A percentile compares a stretch with the other conserved stretches of the same genome.
These are phyloP conservation scores for Acarapis woodi DNA, from an alignment of 1,140 invertebrate genomes.

Conservation along the genomic window DNA sequence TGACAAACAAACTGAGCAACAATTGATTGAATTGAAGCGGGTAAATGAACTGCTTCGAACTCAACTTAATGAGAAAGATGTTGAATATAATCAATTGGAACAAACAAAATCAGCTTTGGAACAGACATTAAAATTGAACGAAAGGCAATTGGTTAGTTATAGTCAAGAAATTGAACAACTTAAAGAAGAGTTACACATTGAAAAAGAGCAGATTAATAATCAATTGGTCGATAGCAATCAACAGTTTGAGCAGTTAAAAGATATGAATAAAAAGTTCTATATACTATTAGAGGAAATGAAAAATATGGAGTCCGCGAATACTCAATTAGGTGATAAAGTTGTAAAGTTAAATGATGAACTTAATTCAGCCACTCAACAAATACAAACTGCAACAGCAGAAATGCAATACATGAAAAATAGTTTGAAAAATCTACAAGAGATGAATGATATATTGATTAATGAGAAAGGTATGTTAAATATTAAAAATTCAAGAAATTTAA, in stretches of 20 bases:
- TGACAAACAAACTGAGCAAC: not conserved
- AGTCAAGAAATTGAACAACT: conserved; percentile 1
- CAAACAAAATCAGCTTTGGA: not conserved
- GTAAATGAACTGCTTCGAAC: not conserved
- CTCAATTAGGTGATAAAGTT: conserved; percentile 8
- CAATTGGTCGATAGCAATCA: not conserved
- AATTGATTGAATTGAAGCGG: not conserved
- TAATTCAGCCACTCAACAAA: conserved; percentile 1
- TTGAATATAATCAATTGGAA: not conserved
- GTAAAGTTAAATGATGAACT: conserved; percentile 7
- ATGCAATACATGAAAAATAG: conserved; percentile 1
- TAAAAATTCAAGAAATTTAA: not conserved
- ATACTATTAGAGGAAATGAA: conserved; percentile 4
- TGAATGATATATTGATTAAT: conserved; percentile 6
- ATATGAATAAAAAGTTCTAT: conserved; percentile 10
- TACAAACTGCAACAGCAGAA: not conserved
- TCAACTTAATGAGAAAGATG: not conserved
- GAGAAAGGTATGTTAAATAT: too few relatives aligned
- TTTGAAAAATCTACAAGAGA: not conserved
- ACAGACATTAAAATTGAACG: not conserved
- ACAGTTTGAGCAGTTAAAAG: conserved; percentile 1
- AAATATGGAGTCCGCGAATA: conserved; percentile 4
- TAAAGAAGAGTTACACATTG: conserved; percentile 5
- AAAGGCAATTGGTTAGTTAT: conserved; percentile 1
- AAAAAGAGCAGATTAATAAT: not conserved